Conservation (phyloP, 2,113 vertebrate species). For the Calyptomena viridis region DNA sequence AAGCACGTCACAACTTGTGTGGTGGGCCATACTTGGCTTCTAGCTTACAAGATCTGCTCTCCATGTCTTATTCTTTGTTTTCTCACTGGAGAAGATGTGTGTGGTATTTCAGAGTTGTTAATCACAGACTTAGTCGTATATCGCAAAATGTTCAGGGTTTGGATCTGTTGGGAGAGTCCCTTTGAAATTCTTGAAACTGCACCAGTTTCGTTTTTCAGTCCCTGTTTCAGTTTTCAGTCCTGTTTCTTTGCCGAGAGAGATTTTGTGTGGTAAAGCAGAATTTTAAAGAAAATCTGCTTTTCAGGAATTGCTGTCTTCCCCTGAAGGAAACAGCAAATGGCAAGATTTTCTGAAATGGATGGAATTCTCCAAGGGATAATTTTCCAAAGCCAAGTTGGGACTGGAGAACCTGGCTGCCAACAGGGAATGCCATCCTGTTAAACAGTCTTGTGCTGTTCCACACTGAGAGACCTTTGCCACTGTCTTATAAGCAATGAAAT, state of each 20-base stretch:
- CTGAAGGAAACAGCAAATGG: not conserved
- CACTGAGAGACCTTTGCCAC: not conserved
- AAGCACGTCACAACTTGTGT: not conserved
- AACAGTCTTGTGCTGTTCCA: not conserved
- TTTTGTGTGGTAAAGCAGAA: not conserved
- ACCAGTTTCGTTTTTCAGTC: not conserved
- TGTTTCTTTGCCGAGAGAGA: not conserved
- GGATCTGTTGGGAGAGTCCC: not conserved
- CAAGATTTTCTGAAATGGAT: not conserved
- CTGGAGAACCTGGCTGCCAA: not conserved
- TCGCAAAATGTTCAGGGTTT: slow-evolving; percentile 5
- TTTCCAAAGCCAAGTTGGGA: no score
- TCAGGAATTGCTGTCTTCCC: not conserved
- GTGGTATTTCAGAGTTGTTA: slow-evolving; percentile 36
- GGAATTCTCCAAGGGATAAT: not conserved
- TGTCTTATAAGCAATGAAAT: not conserved
- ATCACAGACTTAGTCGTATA: slow-evolving; percentile 51
- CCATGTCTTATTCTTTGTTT: not conserved
- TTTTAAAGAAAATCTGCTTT: not conserved
- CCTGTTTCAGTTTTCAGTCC: no score
- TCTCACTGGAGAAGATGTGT: not conserved
- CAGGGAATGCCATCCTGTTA: not conserved
- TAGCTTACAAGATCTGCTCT: not conserved
- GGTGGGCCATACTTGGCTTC: not conserved
- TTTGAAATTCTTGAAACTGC: not conserved